Conservation (phyloP, 2,113 vertebrate genomes). For the Paramisgurnus dabryanus region DNA sequence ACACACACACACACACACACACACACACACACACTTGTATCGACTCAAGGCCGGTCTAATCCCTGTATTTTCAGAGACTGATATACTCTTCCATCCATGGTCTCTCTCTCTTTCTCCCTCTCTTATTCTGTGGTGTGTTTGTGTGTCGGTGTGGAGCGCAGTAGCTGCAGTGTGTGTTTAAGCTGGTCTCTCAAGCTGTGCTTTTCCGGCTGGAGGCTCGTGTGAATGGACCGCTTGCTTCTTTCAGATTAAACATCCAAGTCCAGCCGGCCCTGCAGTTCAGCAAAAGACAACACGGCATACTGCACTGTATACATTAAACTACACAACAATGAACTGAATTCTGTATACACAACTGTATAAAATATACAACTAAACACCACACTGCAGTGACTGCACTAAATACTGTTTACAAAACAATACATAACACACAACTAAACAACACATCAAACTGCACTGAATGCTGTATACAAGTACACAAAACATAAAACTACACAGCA, state of each 20-base stretch:
- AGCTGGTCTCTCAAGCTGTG: constrained; percentile 54
- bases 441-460: not conserved
- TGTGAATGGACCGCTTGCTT: constrained; percentile 51
- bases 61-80: constrained; percentile 63
- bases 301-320: not conserved
- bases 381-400: too few species aligned
- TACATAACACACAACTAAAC: not conserved
- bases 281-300: not conserved
- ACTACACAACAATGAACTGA: not conserved
- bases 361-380: not conserved
- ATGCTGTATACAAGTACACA: not conserved
- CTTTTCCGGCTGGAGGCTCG: constrained; percentile 46
- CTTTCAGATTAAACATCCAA: constrained; percentile 63
- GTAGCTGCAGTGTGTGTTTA: constrained; percentile 40
- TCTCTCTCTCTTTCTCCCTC: constrained; percentile 16
- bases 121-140: constrained; percentile 10
- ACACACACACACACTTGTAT: constrained; percentile 30
- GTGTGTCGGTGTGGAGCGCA: constrained; percentile 21
- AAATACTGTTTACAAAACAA: too few species aligned
- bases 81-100: constrained; percentile 57
- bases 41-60: constrained; percentile 60
- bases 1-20: constrained; percentile 45
- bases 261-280: constrained; percentile 34
- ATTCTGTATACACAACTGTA: not conserved
- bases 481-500: not conserved